Percentiles rank a stretch among this genome's conserved stretches.
Evolutionary conservation across 1,140 invertebrate species (phyloP).

Genomic region (Drosophila pallidifrons): DNA sequence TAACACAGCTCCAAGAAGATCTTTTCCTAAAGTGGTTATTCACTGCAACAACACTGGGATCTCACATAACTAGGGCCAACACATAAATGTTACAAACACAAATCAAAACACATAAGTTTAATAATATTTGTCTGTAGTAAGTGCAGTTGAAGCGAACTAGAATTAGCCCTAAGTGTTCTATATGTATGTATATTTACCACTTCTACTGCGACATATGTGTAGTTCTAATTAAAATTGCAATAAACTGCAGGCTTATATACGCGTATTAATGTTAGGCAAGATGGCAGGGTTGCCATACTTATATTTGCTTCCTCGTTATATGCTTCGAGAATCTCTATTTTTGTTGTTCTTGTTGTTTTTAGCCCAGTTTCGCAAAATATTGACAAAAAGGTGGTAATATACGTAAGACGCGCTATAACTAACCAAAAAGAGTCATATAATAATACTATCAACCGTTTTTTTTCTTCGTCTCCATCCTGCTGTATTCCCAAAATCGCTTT

Average conservation of each 20-base stretch:
- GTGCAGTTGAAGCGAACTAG: constrained; percentile 7
- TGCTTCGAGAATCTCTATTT: constrained; percentile 84
- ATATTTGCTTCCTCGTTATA: constrained; percentile 73
- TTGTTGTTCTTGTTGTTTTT: constrained; percentile 82
- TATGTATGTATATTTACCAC: constrained; percentile 19
- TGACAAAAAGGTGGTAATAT: constrained; percentile 74
- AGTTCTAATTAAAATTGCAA: neutral
- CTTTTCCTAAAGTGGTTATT: constrained; percentile 36
- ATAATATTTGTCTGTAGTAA: constrained; percentile 42
- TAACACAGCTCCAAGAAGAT: constrained; percentile 62
- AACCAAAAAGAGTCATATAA: constrained; percentile 66
- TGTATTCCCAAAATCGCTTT: constrained; percentile 25
- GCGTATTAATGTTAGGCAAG: neutral
- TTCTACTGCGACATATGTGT: neutral
- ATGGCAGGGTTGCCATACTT: constrained; percentile 47
- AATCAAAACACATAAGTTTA: constrained; percentile 46
- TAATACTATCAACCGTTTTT: constrained; percentile 38
- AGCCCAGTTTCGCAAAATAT: constrained; percentile 56
- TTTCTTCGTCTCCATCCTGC: constrained; percentile 14
- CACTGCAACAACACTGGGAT: constrained; percentile 23
- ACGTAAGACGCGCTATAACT: constrained; percentile 80
- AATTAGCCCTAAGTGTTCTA: constrained; percentile 45
- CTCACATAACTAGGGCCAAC: constrained; percentile 34
- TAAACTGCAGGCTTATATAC: neutral
- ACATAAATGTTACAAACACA: constrained; percentile 57